phyloP scores from a whole-genome alignment of 2,797 vertebrate species.

The Pseudomugil gertrudae region DNA sequence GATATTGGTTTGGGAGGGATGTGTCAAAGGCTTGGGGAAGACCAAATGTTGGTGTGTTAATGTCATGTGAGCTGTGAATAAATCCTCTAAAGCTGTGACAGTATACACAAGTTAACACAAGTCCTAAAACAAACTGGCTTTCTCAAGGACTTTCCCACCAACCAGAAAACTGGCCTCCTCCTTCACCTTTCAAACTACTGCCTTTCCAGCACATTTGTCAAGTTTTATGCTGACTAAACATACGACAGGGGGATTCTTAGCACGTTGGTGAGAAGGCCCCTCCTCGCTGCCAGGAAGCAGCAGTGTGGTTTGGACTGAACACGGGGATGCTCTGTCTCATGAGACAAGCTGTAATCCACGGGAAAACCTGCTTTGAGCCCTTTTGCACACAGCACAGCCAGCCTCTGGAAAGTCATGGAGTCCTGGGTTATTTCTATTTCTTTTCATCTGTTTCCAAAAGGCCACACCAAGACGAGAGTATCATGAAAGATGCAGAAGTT shows the following conservation, averaged over 20 bases:
- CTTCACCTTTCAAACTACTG: slow-evolving; percentile 18
- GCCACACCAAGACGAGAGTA: slow-evolving; percentile 23
- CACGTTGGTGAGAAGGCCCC: slow-evolving; percentile 60
- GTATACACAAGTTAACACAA: not conserved
- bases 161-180: slow-evolving; percentile 5
- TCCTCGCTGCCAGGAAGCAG: slow-evolving; percentile 38
- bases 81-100: not conserved
- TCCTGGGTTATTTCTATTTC: slow-evolving; percentile 42
- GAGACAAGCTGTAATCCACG: slow-evolving; percentile 51
- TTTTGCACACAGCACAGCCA: slow-evolving; percentile 9
- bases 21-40: not conserved
- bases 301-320: slow-evolving; percentile 51
- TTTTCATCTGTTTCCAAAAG: slow-evolving; percentile 54
- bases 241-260: slow-evolving; percentile 50
- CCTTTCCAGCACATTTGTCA: slow-evolving; percentile 26
- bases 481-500: slow-evolving; percentile 22
- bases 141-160: slow-evolving; percentile 21
- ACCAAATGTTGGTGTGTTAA: not conserved
- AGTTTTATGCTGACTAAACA: slow-evolving; percentile 43
- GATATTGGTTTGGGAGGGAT: not conserved
- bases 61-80: not conserved
- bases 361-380: slow-evolving; percentile 43
- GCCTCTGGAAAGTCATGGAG: slow-evolving; percentile 17
- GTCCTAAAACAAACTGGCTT: not conserved
- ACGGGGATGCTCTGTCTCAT: slow-evolving; percentile 50